Evolutionary conservation across 2,888 invertebrate genomes (phyloP).

Genomic region (Lymantria monacha): DNA sequence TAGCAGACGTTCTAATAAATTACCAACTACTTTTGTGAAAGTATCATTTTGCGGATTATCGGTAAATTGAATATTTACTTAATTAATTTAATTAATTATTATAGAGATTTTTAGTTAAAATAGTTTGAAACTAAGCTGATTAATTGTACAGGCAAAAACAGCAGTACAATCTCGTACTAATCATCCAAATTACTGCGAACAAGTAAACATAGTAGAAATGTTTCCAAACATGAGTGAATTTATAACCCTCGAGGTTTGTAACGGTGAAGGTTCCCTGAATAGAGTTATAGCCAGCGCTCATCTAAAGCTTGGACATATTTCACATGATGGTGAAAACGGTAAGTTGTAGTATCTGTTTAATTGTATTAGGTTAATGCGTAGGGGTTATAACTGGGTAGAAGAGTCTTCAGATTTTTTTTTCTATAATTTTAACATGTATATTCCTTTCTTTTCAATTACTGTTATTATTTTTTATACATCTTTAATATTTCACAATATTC

Average conservation of each 20-base stretch:
- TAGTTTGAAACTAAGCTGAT: too few relatives aligned
- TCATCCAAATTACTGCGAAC: constrained; percentile 89
- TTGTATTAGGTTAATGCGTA: too few relatives aligned
- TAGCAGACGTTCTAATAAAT: constrained; percentile 46
- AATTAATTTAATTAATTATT: neutral
- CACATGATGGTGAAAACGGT: constrained; percentile 70
- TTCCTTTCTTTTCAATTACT: too few relatives aligned
- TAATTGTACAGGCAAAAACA: constrained; percentile 82
- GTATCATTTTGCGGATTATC: constrained; percentile 59
- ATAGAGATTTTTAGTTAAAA: neutral
- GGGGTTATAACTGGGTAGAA: too few relatives aligned
- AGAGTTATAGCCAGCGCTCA: constrained; percentile 49
- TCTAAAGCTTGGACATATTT: constrained; percentile 51
- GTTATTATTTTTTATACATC: too few relatives aligned
- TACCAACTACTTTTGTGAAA: constrained; percentile 56
- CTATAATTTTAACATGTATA: too few relatives aligned
- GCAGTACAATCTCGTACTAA: constrained; percentile 82
- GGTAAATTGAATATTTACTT: constrained; percentile 35
- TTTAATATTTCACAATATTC: too few relatives aligned
- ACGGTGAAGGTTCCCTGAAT: constrained; percentile 66
- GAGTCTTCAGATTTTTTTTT: too few relatives aligned
- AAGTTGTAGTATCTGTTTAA: constrained; percentile 3
- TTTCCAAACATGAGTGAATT: constrained; percentile 91
- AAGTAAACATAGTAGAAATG: constrained; percentile 89
- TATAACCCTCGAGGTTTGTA: constrained; percentile 85